Conservation (phyloP, 2,797 vertebrate species). For the Enteromius thamalakanensis region DNA sequence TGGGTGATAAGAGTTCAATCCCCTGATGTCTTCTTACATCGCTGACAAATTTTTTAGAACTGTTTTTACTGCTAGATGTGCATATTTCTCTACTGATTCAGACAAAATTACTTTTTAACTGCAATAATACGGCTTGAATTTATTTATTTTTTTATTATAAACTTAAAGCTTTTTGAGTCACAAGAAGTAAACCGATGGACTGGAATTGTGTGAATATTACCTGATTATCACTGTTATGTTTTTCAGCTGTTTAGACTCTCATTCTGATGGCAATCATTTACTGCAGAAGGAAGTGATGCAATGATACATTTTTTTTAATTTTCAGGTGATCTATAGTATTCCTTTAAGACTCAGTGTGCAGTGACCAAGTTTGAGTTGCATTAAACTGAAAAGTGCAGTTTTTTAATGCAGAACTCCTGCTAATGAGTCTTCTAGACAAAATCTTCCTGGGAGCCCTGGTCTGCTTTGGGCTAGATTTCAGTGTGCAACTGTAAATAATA, state of each 20-base stretch:
- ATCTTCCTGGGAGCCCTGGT: background rate
- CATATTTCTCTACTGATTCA: background rate
- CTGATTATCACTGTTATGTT: background rate
- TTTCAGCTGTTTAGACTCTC: background rate
- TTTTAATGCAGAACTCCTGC: background rate
- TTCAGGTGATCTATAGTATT: background rate
- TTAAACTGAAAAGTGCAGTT: background rate
- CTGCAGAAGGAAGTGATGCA: background rate
- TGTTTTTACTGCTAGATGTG: background rate
- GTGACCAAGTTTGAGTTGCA: background rate
- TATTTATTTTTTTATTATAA: background rate
- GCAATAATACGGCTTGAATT: background rate
- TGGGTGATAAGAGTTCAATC: background rate
- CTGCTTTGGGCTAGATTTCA: conserved; percentile 11
- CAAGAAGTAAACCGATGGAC: background rate
- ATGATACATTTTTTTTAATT: background rate
- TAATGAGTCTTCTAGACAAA: background rate
- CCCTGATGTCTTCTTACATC: background rate
- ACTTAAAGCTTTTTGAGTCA: background rate
- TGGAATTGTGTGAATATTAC: background rate
- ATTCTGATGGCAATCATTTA: background rate
- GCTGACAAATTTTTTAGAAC: background rate
- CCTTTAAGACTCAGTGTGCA: background rate
- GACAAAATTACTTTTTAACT: background rate
- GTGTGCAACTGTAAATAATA: conserved; percentile 17